Evolutionary conservation across 2,888 invertebrate genomes (phyloP), one percentile per base, ranked within the genome.

Genomic region (Hirtodrosophila duncani): DNA sequence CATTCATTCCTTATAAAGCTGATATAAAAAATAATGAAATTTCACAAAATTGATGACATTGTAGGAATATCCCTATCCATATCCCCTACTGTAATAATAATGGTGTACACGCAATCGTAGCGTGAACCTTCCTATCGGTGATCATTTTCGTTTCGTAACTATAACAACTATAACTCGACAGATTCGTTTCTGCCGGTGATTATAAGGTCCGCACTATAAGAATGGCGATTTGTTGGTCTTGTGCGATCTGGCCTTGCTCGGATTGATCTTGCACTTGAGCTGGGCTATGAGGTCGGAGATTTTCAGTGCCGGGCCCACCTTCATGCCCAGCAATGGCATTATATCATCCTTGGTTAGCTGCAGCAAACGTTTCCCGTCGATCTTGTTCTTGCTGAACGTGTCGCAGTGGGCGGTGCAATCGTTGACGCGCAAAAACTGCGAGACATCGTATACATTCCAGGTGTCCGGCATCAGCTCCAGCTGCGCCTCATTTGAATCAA

Each of bases 281-380:
- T 96, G 95, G 82, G 96, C 94, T 83, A 98, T 94, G 65, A 98
- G 90, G 88, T 97, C 96, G 83, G 91, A 94, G 78, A 98, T 96
- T 89, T 97, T 97, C 53, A 98, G 87, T 10, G 97, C 96, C 4
- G 97, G 97, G 1, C 97, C 97, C 51, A 98, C 96, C 89, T 97
- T 97, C 91, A 95, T 96, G 68, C 95, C 94, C 14, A 96, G 92
- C 60, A 96, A 88, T 78, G 93, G 93, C 72, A 97, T 92, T 61
- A 98, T 94, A 88, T 97, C 93, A 84, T 97, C 96, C 88, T 97
- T 96, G 37, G 92, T 92, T 51, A 98, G 88, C 63, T 91, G 90
- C 53, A 97, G 88, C 82, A 98, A 89, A 83, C 90, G 91, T 55
- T 92, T 91, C 1, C 98, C 97, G 69, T 94, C 93, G 61, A 97